A percentile compares a stretch with the other conserved stretches of the same genome.
Evolutionary conservation across 1,140 invertebrate genomes (phyloP).

Genomic region (Drosophila fuyamai): DNA sequence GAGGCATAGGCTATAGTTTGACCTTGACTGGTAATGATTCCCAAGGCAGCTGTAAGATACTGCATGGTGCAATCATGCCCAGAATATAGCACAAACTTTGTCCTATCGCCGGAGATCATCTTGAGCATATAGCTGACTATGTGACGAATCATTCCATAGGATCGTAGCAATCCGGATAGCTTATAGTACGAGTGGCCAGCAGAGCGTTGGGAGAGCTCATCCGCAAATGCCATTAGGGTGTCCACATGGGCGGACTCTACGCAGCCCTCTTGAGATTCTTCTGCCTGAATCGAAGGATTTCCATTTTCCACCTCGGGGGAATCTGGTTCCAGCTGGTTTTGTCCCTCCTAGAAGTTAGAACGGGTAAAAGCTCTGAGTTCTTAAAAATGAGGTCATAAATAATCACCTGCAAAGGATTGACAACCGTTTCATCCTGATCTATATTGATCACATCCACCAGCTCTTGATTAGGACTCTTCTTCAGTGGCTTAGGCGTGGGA

Average conservation of each 20-base stretch:
- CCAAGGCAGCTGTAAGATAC: conserved; percentile 92
- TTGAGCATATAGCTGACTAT: conserved; percentile 92
- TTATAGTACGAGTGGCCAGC: conserved; percentile 88
- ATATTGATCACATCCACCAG: conserved; percentile 83
- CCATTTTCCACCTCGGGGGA: conserved; percentile 32
- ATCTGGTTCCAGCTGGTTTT: conserved; percentile 22
- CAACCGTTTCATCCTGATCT: conserved; percentile 75
- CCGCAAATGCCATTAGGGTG: conserved; percentile 90
- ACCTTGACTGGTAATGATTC: conserved; percentile 86
- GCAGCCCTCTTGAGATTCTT: conserved; percentile 62
- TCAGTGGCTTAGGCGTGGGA: conserved; percentile 18
- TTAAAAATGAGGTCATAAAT: too few relatives aligned
- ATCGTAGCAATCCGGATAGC: conserved; percentile 89
- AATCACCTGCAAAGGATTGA: conserved; percentile 41
- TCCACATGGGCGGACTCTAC: conserved; percentile 88
- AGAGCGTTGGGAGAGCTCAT: conserved; percentile 90
- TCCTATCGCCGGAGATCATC: conserved; percentile 91
- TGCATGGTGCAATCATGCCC: conserved; percentile 96
- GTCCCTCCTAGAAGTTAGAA: not conserved
- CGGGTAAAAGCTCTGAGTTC: too few relatives aligned
- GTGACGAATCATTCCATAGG: conserved; percentile 91
- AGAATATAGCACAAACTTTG: conserved; percentile 94
- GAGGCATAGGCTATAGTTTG: conserved; percentile 91
- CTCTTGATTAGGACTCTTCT: conserved; percentile 68
- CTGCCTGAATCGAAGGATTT: conserved; percentile 25